These are phyloP conservation scores for Phenganax stokvisi DNA, from an alignment of 92 coral and sea anemone species.

Conservation along the genomic window DNA sequence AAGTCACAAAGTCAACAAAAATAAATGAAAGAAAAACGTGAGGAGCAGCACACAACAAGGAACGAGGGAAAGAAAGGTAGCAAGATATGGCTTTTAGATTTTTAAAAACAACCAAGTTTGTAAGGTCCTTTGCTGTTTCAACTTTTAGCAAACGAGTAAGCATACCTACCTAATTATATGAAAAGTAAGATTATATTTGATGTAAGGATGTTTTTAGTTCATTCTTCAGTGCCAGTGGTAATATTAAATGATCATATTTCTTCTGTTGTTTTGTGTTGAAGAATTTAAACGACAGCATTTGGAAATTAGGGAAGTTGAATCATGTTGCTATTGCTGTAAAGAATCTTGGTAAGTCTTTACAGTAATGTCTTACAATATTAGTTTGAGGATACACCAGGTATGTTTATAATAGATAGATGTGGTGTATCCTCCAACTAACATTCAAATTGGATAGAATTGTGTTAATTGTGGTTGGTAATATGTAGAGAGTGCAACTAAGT, in stretches of 20 bases:
- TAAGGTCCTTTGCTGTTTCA: slow-evolving; percentile 8
- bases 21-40: neutral
- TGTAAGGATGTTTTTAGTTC: neutral
- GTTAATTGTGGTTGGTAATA: neutral
- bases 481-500: slow-evolving; percentile 64
- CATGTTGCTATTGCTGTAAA: slow-evolving; percentile 99
- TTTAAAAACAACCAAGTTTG: neutral
- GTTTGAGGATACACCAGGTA: no score
- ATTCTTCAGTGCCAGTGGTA: neutral
- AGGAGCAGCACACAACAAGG: neutral
- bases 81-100: slow-evolving; percentile 26
- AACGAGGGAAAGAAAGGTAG: neutral
- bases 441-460: no score
- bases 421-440: no score
- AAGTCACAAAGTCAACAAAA: no score
- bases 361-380: no score
- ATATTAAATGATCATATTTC: neutral
- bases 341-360: slow-evolving; percentile 59
- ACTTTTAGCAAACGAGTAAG: slow-evolving; percentile 24
- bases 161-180: neutral
- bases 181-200: neutral
- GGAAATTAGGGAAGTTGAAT: slow-evolving; percentile 88
- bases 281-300: slow-evolving; percentile 61
- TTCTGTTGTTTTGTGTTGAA: slow-evolving; percentile 20
- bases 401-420: no score